Conservation (phyloP, 2,797 vertebrate species). For the Erethizon dorsatum region DNA sequence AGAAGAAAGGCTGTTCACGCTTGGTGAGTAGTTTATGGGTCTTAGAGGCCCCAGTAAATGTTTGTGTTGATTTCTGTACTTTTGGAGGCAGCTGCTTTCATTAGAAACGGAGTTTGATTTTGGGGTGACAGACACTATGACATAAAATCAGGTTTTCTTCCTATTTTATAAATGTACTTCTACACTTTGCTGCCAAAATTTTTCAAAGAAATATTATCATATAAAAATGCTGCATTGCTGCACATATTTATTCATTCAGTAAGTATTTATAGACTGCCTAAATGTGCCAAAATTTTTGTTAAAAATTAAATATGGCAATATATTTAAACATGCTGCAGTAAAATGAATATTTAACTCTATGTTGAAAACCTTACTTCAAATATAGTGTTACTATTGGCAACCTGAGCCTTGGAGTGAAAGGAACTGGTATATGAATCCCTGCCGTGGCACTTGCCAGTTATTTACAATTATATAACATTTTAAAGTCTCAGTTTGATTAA, state of each 20-base stretch:
- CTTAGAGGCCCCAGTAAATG: slow-evolving; percentile 67
- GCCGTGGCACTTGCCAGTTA: not conserved
- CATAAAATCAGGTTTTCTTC: slow-evolving; percentile 57
- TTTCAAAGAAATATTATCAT: slow-evolving; percentile 50
- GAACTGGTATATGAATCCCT: not conserved
- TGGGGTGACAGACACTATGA: not conserved
- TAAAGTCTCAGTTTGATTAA: not conserved
- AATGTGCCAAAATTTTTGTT: slow-evolving; percentile 56
- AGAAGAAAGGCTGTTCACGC: slow-evolving; percentile 72
- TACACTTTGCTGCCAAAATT: not conserved
- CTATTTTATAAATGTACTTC: slow-evolving; percentile 66
- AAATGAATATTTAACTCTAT: slow-evolving; percentile 71
- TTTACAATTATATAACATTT: not conserved
- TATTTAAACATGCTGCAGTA: slow-evolving; percentile 45
- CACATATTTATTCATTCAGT: slow-evolving; percentile 21
- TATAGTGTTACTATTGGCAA: not conserved
- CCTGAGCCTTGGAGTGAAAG: not conserved
- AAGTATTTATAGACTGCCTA: slow-evolving; percentile 50
- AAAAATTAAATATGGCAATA: slow-evolving; percentile 66
- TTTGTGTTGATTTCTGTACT: slow-evolving; percentile 75
- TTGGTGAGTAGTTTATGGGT: slow-evolving; percentile 75
- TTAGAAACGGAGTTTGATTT: slow-evolving; percentile 67
- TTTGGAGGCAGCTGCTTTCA: slow-evolving; percentile 63
- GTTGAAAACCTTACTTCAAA: slow-evolving; percentile 45
- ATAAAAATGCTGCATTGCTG: slow-evolving; percentile 3